These are phyloP conservation scores for Ptyas mucosa DNA, from an alignment of 2,113 vertebrate species.

Conservation along the genomic window DNA sequence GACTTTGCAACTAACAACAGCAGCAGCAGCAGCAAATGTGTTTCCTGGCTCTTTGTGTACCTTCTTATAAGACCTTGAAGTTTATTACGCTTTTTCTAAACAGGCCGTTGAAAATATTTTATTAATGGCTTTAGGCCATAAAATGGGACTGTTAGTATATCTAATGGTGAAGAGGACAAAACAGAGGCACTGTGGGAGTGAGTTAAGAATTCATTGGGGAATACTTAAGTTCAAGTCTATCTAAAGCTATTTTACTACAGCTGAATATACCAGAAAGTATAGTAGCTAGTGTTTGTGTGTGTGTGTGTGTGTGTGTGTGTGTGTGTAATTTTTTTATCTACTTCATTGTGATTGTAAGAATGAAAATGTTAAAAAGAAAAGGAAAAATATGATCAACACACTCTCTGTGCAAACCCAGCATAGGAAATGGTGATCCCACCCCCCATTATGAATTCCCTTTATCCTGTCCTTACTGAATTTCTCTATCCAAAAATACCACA, in stretches of 20 bases:
- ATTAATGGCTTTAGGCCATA: neutral
- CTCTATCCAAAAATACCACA: neutral
- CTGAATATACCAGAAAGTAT: neutral
- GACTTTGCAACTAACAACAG: no score
- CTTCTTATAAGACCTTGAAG: neutral
- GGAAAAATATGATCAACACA: neutral
- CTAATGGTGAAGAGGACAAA: neutral
- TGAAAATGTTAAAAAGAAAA: neutral
- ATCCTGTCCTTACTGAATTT: neutral
- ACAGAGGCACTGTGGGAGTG: neutral
- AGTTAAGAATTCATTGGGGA: neutral
- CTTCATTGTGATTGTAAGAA: neutral
- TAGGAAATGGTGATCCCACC: neutral
- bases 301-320: no score
- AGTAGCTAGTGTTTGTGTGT: neutral
- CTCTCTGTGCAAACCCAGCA: neutral
- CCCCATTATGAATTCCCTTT: neutral
- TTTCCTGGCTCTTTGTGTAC: neutral
- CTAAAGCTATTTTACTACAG: neutral
- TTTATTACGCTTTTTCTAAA: neutral
- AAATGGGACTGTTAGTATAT: neutral
- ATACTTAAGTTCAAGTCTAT: neutral
- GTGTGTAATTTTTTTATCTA: neutral
- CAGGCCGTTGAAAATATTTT: neutral
- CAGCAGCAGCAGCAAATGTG: no score